Evolutionary conservation across 1,140 invertebrate species (phyloP), one percentile per base, ranked within the genome.

Genomic region (Apocrypta bakeri): DNA sequence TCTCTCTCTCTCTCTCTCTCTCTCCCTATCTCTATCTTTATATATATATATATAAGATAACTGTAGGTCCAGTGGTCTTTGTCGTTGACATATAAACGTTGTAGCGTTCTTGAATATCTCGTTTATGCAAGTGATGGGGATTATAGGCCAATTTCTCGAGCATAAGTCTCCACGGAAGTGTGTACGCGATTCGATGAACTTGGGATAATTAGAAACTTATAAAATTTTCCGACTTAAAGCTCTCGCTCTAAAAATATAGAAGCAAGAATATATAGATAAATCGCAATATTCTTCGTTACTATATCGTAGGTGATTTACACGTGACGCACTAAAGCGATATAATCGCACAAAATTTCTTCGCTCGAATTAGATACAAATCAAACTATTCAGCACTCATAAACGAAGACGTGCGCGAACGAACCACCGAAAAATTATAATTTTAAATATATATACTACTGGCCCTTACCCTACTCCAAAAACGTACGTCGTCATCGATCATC

Each of bases 401-500:
- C 8, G 1, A 17, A 56, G 48, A n/a, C n/a, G n/a, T n/a, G 48
- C 48, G 48, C 48, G 48, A 56, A 56, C 48, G 48, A n/a, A 6
- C 21, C 48, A 4, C 4, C 48, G 48, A 21, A 69, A 61, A 42
- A 81, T 74, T 81, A 74, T 74, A 81, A 74, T 81, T 74, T 74
- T 29, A 74, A 64, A 66, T 74, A 31, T 29, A 42, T n/a, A 4
- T 7, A 17, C 21, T 2, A n/a, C 1, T 1, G 4, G 4, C 71
- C n/a, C n/a, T 27, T 21, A 21, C n/a, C 63, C n/a, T 66, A 2
- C 33, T n/a, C 25, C 21, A 33, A 29, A 25, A 40, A 8, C 31
- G 25, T 17, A 37, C 25, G 64, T 7, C 40, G n/a, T 21, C 42
- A 0, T 29, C 33, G 31, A 61, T 80, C 79, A 74, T 81, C 74